Conservation (phyloP, 2,113 vertebrate species). For the Cavia aperea region DNA sequence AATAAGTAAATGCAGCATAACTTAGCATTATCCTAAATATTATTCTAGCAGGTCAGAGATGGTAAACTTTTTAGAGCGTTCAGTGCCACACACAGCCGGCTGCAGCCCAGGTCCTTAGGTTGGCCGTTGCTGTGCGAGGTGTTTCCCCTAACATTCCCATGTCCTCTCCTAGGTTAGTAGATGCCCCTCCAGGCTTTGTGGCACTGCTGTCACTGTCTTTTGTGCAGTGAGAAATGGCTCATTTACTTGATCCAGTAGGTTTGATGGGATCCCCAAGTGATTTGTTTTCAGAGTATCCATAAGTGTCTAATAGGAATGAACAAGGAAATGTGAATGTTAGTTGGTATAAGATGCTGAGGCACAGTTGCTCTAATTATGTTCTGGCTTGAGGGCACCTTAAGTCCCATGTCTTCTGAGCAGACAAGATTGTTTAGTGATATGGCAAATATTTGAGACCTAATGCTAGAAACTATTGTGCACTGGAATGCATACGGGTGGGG, state of each 20-base stretch:
- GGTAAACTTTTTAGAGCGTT: background rate
- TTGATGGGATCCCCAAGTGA: background rate
- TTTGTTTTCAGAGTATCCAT: background rate
- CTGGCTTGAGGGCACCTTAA: background rate
- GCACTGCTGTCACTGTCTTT: background rate
- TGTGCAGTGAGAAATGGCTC: background rate
- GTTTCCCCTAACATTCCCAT: background rate
- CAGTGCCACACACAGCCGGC: background rate
- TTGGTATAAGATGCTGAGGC: slow-evolving; percentile 10
- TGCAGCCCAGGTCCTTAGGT: background rate
- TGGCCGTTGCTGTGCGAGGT: background rate
- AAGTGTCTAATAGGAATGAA: background rate
- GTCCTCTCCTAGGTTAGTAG: background rate
- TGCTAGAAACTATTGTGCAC: background rate
- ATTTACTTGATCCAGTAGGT: background rate
- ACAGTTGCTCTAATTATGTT: background rate
- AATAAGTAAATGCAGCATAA: background rate
- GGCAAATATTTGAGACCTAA: background rate
- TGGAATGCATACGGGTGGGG: background rate
- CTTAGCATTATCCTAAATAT: background rate
- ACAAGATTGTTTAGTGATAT: background rate
- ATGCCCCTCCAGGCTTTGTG: background rate
- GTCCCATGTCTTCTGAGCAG: background rate
- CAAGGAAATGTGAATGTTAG: background rate
- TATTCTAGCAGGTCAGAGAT: background rate